Evolutionary conservation across 64 coral and sea anemone genomes (phyloP).

Genomic region (Catalaphyllia jardinei): DNA sequence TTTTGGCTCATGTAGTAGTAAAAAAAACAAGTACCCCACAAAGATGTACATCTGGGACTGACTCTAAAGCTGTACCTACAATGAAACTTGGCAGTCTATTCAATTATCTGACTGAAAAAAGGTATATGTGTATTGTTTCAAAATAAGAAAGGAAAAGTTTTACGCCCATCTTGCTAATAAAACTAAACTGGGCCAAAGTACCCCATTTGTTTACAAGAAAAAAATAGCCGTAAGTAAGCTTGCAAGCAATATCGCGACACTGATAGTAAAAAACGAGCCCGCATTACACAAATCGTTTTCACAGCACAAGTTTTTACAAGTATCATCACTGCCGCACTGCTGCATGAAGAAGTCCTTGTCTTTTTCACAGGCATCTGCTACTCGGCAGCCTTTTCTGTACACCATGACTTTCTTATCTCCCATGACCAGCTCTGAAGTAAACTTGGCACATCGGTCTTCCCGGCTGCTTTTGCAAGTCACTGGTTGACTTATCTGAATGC

Average conservation of each 20-base stretch:
- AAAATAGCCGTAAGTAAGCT: background rate
- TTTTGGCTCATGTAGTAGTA: too few relatives aligned
- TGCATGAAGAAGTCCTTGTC: background rate
- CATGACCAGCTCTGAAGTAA: background rate
- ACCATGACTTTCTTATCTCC: slow-evolving; percentile 19
- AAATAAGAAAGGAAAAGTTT: too few relatives aligned
- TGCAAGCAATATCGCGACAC: background rate
- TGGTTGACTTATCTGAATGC: background rate
- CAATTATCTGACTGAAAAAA: too few relatives aligned
- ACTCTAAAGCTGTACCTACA: too few relatives aligned
- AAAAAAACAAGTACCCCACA: too few relatives aligned
- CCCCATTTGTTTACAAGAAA: background rate
- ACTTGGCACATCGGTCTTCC: background rate
- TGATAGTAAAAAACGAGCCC: slow-evolving; percentile 1
- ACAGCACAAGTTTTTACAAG: background rate
- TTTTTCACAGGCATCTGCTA: background rate
- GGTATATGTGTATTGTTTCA: too few relatives aligned
- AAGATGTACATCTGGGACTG: too few relatives aligned
- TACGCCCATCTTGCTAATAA: too few relatives aligned
- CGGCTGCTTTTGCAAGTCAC: background rate
- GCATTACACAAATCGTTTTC: background rate
- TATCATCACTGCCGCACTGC: background rate
- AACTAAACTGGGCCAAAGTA: background rate
- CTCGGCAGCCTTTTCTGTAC: slow-evolving; percentile 6
- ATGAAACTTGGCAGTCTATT: too few relatives aligned